Evolutionary conservation across 2,888 invertebrate genomes (phyloP).

Genomic region (Nasonovia ribisnigri): DNA sequence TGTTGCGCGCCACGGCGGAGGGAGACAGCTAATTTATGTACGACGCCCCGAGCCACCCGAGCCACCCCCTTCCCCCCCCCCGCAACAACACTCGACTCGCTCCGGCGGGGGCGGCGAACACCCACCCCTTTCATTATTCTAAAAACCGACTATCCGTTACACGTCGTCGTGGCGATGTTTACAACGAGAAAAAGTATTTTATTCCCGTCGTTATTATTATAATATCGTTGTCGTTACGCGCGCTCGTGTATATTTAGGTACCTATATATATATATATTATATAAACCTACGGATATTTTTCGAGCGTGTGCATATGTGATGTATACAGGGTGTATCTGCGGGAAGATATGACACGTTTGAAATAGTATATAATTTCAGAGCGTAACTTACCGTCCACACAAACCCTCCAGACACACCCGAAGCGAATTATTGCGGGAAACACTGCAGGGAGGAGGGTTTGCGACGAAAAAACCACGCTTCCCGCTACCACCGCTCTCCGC

Average conservation of each 20-base stretch:
- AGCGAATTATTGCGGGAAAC: not conserved
- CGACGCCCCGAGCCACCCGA: not conserved
- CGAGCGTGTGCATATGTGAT: not conserved
- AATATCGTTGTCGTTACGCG: constrained; percentile 36
- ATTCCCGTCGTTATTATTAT: constrained; percentile 35
- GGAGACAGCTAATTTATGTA: constrained; percentile 58
- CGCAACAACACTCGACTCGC: not conserved
- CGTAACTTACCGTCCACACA: not conserved
- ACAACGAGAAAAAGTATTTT: constrained; percentile 29
- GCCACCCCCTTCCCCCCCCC: not conserved
- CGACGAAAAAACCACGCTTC: not conserved
- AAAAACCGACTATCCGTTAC: constrained; percentile 58
- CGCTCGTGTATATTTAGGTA: too few relatives aligned
- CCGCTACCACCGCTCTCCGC: not conserved
- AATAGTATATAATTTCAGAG: not conserved
- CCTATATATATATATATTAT: too few relatives aligned
- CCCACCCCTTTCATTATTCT: constrained; percentile 55
- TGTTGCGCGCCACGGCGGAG: constrained; percentile 36
- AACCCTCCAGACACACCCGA: not conserved
- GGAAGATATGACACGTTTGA: not conserved
- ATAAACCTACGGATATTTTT: not conserved
- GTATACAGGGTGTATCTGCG: not conserved
- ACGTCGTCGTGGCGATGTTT: constrained; percentile 23
- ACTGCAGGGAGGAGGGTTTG: not conserved
- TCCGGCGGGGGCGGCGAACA: not conserved